These are phyloP conservation scores for Phoebastria nigripes DNA, from an alignment of 2,797 vertebrate species.

Conservation along the genomic window DNA sequence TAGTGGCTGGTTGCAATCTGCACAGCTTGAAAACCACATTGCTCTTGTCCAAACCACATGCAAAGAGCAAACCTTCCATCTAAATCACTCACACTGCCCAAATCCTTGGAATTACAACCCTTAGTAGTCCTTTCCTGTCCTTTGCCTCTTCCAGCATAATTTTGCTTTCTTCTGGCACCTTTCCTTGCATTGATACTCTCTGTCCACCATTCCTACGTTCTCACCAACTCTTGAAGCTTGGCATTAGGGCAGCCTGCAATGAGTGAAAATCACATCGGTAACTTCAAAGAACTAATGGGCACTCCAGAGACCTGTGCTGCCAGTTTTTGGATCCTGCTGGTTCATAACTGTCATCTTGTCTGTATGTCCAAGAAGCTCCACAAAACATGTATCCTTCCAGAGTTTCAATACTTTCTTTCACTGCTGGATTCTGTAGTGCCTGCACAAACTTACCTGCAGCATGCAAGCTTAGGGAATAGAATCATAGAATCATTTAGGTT, in stretches of 20 bases:
- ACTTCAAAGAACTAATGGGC: background rate
- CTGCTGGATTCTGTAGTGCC: background rate
- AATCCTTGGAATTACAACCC: background rate
- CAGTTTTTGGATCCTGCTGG: background rate
- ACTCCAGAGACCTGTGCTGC: background rate
- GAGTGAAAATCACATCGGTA: background rate
- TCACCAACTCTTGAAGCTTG: background rate
- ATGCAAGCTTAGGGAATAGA: background rate
- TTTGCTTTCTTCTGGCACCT: background rate
- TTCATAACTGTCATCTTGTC: background rate
- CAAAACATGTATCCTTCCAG: background rate
- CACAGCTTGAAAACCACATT: background rate
- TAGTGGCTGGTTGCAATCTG: background rate
- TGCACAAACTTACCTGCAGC: background rate
- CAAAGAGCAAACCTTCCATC: background rate
- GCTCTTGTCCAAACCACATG: background rate
- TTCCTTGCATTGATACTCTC: background rate
- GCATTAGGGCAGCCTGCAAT: background rate
- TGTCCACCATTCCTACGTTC: accelerated
- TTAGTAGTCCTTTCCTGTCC: background rate
- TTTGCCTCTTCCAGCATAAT: background rate
- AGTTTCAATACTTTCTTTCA: background rate
- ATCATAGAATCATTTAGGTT: background rate
- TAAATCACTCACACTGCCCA: background rate
- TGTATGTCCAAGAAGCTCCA: background rate